Conservation (phyloP, 2,888 invertebrate species). For the Ophioninae sp. region DNA sequence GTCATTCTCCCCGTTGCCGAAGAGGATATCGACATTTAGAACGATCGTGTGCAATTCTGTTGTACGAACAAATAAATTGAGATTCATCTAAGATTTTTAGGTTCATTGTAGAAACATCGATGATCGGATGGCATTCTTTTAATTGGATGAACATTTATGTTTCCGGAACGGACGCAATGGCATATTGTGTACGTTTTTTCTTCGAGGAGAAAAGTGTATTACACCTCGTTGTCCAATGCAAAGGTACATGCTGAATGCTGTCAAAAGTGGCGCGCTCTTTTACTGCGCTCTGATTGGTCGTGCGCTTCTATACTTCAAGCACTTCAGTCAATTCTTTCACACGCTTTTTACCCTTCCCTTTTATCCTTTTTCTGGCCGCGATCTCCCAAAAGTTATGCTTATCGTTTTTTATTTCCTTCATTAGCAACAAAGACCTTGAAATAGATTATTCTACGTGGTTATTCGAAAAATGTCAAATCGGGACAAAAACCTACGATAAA, state of each 20-base stretch:
- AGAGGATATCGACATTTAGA: slow-evolving; percentile 75
- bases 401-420: slow-evolving; percentile 15
- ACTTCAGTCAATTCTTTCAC: not conserved
- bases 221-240: too few relatives aligned
- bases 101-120: not conserved
- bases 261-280: slow-evolving; percentile 14
- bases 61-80: too few relatives aligned
- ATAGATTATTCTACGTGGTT: not conserved
- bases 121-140: not conserved
- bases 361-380: slow-evolving; percentile 6
- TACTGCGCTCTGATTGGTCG: not conserved
- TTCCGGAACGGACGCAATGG: too few relatives aligned
- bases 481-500: not conserved
- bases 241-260: not conserved
- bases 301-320: not conserved
- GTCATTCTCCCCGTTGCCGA: slow-evolving; percentile 75
- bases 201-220: too few relatives aligned
- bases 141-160: too few relatives aligned
- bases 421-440: not conserved
- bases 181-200: too few relatives aligned
- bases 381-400: slow-evolving; percentile 1
- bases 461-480: not conserved
- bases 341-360: not conserved
- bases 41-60: not conserved
- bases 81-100: too few relatives aligned